Evolutionary conservation across 2,113 vertebrate genomes (phyloP), one percentile per base, ranked within the genome.

Genomic region (Pycnonotus jocosus): DNA sequence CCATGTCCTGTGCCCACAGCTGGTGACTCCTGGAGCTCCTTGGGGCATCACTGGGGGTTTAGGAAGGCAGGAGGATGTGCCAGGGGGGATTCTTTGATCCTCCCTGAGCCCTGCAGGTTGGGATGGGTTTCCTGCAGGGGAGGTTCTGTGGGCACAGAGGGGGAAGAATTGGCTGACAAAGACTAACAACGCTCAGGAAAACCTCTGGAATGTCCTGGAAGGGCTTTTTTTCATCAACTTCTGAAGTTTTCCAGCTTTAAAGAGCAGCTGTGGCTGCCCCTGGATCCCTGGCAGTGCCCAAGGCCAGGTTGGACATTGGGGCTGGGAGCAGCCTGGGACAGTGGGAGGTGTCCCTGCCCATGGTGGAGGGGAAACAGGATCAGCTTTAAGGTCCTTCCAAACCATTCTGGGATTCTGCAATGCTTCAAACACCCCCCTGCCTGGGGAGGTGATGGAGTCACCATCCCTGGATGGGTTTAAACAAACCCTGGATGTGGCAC

Each of bases 21-120:
- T 66, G 65, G 28, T 51, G 38, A 33, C 33, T 37, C 53, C 31
- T 6, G 7, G 6, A 33, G 35, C 6, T 8, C 40, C 20, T 4
- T 1, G 4, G 45, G 51, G n/a, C 30, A 8, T 8, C 4, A 0
- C 5, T 23, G 37, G 35, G 50, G 50, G 2, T 56, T 81, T 8
- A 33, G 51, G 33, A 9, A 37, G 42, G 30, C 5, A 45, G 44
- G 21, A 40, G 18, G 20, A 22, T 6, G 10, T 6, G 12, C 30
- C 24, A 38, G 45, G 40, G 15, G 24, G 4, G 35, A 38, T 42
- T 42, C 30, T 31, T 30, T 6, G 28, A 10, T 56, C 62, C 27
- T 40, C 37, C 40, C 6, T 1, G 33, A 37, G 12, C 24, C 22
- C 35, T 58, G 51, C 65, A 19, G 72, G 16, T 3, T 11, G 80